Evolutionary conservation across 2,888 invertebrate genomes (phyloP), one percentile per base, ranked within the genome.

Genomic region (Argyra leucocephala): DNA sequence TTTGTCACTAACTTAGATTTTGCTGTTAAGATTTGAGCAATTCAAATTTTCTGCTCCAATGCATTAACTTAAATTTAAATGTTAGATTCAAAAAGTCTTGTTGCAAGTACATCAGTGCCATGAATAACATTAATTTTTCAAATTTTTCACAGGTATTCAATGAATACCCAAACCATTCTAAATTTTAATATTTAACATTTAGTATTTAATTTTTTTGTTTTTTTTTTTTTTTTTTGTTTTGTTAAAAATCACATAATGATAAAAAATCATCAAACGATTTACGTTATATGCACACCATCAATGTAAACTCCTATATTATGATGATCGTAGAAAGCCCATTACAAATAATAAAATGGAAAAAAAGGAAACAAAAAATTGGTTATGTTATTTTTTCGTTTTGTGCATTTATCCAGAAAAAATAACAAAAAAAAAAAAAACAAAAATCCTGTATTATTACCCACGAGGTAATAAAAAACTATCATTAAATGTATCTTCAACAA

Each of bases 101-200:
- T n/a, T n/a, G n/a, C n/a, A n/a, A n/a, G n/a, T n/a, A n/a, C n/a
- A n/a, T n/a, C n/a, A n/a, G n/a, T n/a, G n/a, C n/a, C n/a, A n/a
- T n/a, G n/a, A n/a, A n/a, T n/a, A n/a, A n/a, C n/a, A n/a, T n/a
- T n/a, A n/a, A n/a, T n/a, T n/a, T n/a, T n/a, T n/a, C n/a, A n/a
- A n/a, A n/a, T n/a, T n/a, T n/a, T n/a, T n/a, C n/a, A n/a, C n/a
- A n/a, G n/a, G n/a, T n/a, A n/a, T n/a, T n/a, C n/a, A n/a, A n/a
- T n/a, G n/a, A n/a, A n/a, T n/a, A 80, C 79, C 79, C 75, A 73
- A 72, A 72, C 75, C 75, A 76, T 73, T 71, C 69, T 7, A n/a
- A n/a, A 7, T 31, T 31, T 31, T 7, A 5, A 7, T 7, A 10
- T 31, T n/a, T n/a, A n/a, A n/a, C 10, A n/a, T n/a, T n/a, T n/a